These are phyloP conservation scores for Coregonus ussuriensis DNA, from an alignment of 2,797 vertebrate genomes.

Conservation along the genomic window DNA sequence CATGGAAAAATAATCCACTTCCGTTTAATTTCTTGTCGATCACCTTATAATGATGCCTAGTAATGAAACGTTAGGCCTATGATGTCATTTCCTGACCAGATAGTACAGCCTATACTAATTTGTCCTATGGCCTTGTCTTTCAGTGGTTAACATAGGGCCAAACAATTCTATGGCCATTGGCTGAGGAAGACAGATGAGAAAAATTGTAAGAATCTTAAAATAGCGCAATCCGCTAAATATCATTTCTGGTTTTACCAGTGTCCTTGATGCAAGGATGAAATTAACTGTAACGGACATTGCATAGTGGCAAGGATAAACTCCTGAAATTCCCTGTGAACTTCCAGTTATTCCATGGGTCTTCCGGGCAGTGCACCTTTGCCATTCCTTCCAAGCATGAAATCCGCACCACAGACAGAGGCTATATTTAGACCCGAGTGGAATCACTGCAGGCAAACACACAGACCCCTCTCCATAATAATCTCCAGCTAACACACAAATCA, in stretches of 20 bases:
- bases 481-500: slow-evolving; percentile 14
- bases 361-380: slow-evolving; percentile 42
- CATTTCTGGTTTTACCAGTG: slow-evolving; percentile 19
- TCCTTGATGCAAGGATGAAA: slow-evolving; percentile 24
- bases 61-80: not conserved
- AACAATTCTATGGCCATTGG: not conserved
- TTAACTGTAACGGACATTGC: slow-evolving; percentile 44
- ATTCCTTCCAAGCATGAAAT: slow-evolving; percentile 42
- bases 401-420: slow-evolving; percentile 52
- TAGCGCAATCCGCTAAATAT: not conserved
- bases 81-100: not conserved
- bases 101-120: not conserved
- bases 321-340: slow-evolving; percentile 28
- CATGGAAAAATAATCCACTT: not conserved
- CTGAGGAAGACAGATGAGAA: not conserved
- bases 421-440: slow-evolving; percentile 57
- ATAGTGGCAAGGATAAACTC: slow-evolving; percentile 39
- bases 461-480: slow-evolving; percentile 18
- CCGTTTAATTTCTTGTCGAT: not conserved
- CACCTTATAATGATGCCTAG: not conserved
- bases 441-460: slow-evolving; percentile 41
- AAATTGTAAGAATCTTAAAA: not conserved
- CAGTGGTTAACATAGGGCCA: not conserved
- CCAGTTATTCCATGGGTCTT: slow-evolving; percentile 33
- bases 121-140: not conserved